Evolutionary conservation across 2,113 vertebrate species (phyloP).

Genomic region (Neogale vison): DNA sequence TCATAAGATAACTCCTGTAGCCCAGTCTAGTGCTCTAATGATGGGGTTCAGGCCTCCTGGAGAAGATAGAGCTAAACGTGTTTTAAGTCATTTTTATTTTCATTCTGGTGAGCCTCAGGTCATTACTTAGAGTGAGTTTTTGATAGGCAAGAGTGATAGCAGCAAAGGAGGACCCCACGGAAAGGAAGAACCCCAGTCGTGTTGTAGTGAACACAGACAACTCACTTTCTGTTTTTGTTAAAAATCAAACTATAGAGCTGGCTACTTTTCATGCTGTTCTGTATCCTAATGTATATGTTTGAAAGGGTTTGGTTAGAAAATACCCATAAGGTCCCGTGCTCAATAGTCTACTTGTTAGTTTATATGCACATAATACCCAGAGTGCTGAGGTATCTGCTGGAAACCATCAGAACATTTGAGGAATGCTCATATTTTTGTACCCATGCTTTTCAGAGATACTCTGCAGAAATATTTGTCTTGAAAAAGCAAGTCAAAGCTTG

Average conservation of each 20-base stretch:
- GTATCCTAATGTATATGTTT: not conserved
- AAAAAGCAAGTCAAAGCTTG: not conserved
- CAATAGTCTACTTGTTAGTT: not conserved
- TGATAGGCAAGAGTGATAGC: not conserved
- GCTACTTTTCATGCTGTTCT: not conserved
- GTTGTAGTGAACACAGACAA: not conserved
- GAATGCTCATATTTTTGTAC: not conserved
- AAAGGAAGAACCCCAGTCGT: not conserved
- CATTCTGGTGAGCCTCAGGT: not conserved
- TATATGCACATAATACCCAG: not conserved
- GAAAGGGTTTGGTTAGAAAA: not conserved
- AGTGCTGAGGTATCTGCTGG: not conserved
- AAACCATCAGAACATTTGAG: not conserved
- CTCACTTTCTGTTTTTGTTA: not conserved
- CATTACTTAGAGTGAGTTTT: not conserved
- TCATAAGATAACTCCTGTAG: too few relatives aligned
- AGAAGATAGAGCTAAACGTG: not conserved
- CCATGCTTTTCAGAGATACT: not conserved
- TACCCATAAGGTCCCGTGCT: not conserved
- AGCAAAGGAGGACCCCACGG: not conserved
- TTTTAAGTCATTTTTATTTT: not conserved
- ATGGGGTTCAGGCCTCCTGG: not conserved
- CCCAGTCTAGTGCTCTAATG: not conserved
- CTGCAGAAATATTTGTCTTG: constrained; percentile 12
- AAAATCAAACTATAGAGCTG: not conserved